Evolutionary conservation across 1,140 invertebrate genomes (phyloP), one percentile per base, ranked within the genome.

Genomic region (Maconellicoccus hirsutus): DNA sequence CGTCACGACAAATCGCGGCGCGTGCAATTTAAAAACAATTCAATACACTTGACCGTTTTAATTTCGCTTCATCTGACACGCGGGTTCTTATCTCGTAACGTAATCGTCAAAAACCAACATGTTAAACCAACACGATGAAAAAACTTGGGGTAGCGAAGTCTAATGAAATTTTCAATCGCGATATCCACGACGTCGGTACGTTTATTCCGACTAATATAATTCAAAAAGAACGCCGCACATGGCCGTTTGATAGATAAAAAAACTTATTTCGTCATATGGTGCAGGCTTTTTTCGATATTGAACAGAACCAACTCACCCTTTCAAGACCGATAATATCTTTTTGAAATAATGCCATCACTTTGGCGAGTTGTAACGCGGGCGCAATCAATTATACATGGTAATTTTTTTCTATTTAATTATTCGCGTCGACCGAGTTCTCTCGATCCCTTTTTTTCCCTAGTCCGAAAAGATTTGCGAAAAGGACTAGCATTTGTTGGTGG

Each of bases 281-380:
- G n/a, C 16, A 14, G 16, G 42, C 42, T 52, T 19, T 52, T 52
- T 16, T 52, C 42, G 42, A 52, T 52, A 52, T 52, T 52, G 42
- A 52, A 52, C 42, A 52, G 42, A 52, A 52, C 10, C 42, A 19
- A 19, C 12, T 52, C n/a, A 52, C 42, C 42, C 42, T 52, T 52
- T 52, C 42, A 52, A 52, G 42, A 52, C 42, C 42, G 42, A 52
- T 33, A 33, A 33, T 52, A 52, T 52, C 42, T 52, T 52, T 14
- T 52, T 52, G 42, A 52, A 52, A 52, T 52, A 52, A 52, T 52
- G 42, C 42, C 42, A 52, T 52, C 42, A 52, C 42, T 52, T 52
- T 14, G 42, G n/a, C 42, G 42, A 52, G 42, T 52, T 52, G 42
- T 8, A 52, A 33, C 42, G 2, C 42, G 12, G n/a, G 2, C 42